Percentiles rank a stretch among this genome's conserved stretches.
Evolutionary conservation across 2,888 invertebrate species (phyloP).

Genomic region (Conchocele bisecta): DNA sequence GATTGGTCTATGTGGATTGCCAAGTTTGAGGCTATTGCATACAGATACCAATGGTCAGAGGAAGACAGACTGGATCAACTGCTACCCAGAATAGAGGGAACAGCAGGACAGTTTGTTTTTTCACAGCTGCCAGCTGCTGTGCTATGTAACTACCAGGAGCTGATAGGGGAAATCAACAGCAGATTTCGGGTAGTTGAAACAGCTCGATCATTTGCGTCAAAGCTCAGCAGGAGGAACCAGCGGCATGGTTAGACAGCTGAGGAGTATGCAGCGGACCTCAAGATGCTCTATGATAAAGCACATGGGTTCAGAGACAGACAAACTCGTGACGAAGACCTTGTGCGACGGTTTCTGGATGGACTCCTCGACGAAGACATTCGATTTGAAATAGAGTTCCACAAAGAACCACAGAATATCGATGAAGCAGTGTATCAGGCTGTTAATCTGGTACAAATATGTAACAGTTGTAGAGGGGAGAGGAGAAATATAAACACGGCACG

Average conservation of each 20-base stretch:
- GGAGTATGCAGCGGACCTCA: conserved; percentile 49
- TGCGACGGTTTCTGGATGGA: conserved; percentile 38
- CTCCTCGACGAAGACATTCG: conserved; percentile 24
- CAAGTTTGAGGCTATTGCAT: conserved; percentile 34
- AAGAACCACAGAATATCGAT: conserved; percentile 33
- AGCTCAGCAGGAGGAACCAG: conserved; percentile 40
- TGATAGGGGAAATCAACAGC: conserved; percentile 37
- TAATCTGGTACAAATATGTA: not conserved
- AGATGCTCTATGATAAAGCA: conserved; percentile 49
- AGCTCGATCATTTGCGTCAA: conserved; percentile 26
- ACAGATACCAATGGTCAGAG: conserved; percentile 14
- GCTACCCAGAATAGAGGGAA: conserved; percentile 40
- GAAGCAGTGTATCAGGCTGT: conserved; percentile 36
- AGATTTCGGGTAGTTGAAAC: conserved; percentile 49
- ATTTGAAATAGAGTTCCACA: conserved; percentile 33
- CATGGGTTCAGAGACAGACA: conserved; percentile 27
- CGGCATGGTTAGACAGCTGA: conserved; percentile 30
- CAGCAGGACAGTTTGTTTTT: conserved; percentile 49
- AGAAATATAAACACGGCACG: too few relatives aligned
- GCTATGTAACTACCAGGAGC: conserved; percentile 7
- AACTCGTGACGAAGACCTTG: conserved; percentile 38
- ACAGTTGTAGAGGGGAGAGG: too few relatives aligned
- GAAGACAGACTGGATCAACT: conserved; percentile 34
- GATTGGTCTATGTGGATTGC: conserved; percentile 44
- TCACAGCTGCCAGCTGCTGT: conserved; percentile 15